Percentiles rank a stretch among this genome's conserved stretches.
These are phyloP conservation scores for Pongo abelii DNA, from an alignment of 2,113 vertebrate genomes.

Conservation along the genomic window DNA sequence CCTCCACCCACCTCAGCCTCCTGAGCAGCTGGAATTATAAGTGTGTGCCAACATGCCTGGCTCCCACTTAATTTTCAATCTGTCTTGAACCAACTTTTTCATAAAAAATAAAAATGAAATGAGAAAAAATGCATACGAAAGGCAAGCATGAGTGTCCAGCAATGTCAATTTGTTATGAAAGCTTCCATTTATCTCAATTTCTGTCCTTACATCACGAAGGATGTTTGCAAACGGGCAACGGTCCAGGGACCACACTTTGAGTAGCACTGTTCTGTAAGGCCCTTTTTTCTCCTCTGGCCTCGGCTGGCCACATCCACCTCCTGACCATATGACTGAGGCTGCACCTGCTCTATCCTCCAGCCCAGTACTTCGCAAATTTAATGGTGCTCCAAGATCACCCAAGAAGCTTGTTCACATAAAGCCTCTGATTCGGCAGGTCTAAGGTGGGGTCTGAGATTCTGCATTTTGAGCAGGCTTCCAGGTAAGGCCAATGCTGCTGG, in stretches of 20 bases:
- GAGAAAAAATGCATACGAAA: background rate
- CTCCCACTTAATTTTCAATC: background rate
- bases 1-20: no score
- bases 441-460: background rate
- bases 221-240: background rate
- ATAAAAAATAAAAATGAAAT: background rate
- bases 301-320: background rate
- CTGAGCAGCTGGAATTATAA: no score
- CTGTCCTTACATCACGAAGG: accelerated
- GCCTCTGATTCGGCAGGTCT: background rate
- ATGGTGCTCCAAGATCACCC: accelerated
- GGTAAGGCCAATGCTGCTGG: background rate
- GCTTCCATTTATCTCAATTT: background rate
- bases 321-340: background rate
- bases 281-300: background rate
- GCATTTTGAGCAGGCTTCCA: background rate
- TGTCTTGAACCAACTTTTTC: background rate
- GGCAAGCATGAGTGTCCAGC: background rate
- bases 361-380: accelerated
- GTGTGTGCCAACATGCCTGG: no score
- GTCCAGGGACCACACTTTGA: background rate
- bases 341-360: background rate
- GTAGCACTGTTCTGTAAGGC: background rate
- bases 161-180: background rate
- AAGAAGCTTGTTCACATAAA: background rate